Percentiles rank a stretch among this genome's conserved stretches.
These are phyloP conservation scores for Machimus rusticus DNA, from an alignment of 2,888 invertebrate species.

Conservation along the genomic window DNA sequence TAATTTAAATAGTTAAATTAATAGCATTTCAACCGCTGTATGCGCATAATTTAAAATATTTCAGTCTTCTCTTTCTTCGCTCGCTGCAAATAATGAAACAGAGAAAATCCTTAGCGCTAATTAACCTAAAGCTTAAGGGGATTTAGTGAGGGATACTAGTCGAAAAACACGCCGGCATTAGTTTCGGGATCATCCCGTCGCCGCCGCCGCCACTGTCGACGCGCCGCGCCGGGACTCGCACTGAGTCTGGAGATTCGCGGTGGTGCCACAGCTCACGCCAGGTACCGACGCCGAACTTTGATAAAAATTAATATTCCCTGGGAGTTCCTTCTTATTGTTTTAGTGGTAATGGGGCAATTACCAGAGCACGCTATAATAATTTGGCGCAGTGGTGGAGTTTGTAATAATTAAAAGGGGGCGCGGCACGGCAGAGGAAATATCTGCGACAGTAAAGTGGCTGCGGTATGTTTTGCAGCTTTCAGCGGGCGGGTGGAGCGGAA, in stretches of 20 bases:
- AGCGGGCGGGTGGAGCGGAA: background rate
- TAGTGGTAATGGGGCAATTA: slow-evolving; percentile 26
- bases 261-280: background rate
- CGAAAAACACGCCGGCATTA: background rate
- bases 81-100: background rate
- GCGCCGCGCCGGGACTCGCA: background rate
- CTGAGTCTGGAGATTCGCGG: background rate
- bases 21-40: background rate
- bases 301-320: slow-evolving; percentile 31
- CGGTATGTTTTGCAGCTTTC: slow-evolving; percentile 15
- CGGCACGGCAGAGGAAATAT: background rate
- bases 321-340: slow-evolving; percentile 28
- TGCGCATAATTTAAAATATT: background rate
- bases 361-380: slow-evolving; percentile 29
- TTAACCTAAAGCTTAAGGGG: background rate
- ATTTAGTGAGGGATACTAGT: background rate
- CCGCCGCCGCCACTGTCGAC: background rate
- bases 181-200: background rate
- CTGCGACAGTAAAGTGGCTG: slow-evolving; percentile 22
- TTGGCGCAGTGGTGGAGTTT: slow-evolving; percentile 22
- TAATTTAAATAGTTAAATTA: too few relatives aligned
- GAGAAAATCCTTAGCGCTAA: slow-evolving; percentile 12
- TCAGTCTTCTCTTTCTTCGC: background rate
- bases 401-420: slow-evolving; percentile 25
- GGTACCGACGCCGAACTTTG: slow-evolving; percentile 20